Evolutionary conservation across 2,113 vertebrate genomes (phyloP).

Genomic region (Eretmochelys imbricata): DNA sequence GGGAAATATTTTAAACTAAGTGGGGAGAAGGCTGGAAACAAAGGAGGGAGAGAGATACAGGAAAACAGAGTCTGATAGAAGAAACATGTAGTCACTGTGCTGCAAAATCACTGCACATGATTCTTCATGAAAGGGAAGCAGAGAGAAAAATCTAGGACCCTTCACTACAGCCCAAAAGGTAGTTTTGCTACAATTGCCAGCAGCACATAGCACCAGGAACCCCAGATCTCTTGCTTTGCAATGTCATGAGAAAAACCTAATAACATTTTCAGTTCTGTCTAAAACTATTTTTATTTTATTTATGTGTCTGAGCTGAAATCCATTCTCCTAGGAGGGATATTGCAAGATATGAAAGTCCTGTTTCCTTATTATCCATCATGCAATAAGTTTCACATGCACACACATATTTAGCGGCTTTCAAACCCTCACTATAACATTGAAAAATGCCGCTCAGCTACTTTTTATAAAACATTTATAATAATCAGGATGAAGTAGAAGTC

Average conservation of each 20-base stretch:
- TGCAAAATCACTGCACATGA: accelerated
- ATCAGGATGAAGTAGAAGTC: conserved; percentile 61
- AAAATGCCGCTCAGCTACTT: conserved; percentile 65
- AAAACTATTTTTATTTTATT: background rate
- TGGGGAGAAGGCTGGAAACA: background rate
- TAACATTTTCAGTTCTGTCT: background rate
- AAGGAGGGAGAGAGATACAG: background rate
- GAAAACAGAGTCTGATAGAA: background rate
- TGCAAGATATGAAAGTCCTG: background rate
- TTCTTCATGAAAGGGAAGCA: background rate
- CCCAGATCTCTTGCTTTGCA: background rate
- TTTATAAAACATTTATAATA: conserved; percentile 66
- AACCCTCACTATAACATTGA: conserved; percentile 61
- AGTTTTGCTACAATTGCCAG: background rate
- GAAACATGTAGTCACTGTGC: background rate
- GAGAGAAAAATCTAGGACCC: background rate
- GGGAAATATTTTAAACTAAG: background rate
- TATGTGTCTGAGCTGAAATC: background rate
- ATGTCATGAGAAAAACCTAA: background rate
- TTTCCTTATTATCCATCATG: background rate
- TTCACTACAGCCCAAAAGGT: background rate
- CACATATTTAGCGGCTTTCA: conserved; percentile 15
- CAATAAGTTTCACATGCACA: accelerated
- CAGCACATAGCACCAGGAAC: background rate
- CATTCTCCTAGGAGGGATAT: conserved; percentile 13